phyloP scores from a whole-genome alignment of 2,888 invertebrate genomes.

The Sminthurinus aureus region DNA sequence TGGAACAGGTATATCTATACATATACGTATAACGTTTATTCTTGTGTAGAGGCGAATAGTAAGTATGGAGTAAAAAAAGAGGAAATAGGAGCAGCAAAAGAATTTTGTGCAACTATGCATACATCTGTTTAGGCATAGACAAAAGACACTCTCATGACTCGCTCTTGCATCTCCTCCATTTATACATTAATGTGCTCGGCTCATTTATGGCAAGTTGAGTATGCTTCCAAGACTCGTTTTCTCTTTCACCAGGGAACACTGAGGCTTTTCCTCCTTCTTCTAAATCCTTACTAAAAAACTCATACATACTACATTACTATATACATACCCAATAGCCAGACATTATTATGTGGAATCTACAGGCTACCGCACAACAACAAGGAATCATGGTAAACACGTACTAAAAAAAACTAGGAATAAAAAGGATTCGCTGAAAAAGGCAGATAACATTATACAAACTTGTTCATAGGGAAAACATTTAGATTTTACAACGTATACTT shows the following conservation, averaged over 20 bases:
- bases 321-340: too few species aligned
- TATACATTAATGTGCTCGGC: neutral
- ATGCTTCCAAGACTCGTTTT: neutral
- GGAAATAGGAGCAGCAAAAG: constrained; percentile 7
- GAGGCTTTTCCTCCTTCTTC: neutral
- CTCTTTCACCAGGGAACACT: neutral
- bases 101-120: neutral
- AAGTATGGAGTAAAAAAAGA: neutral
- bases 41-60: neutral
- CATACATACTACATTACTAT: too few species aligned
- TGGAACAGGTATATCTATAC: neutral
- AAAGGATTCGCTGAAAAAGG: too few species aligned
- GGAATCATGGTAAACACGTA: too few species aligned
- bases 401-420: too few species aligned
- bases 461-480: too few species aligned
- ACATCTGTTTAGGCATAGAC: too few species aligned
- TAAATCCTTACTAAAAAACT: neutral
- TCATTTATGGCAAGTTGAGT: neutral
- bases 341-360: neutral
- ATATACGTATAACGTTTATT: neutral
- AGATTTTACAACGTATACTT: too few species aligned
- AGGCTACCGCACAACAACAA: too few species aligned
- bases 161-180: neutral
- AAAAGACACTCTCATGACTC: neutral
- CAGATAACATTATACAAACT: too few species aligned